phyloP scores from a whole-genome alignment of 2,113 vertebrate genomes.

The Vombatus ursinus region DNA sequence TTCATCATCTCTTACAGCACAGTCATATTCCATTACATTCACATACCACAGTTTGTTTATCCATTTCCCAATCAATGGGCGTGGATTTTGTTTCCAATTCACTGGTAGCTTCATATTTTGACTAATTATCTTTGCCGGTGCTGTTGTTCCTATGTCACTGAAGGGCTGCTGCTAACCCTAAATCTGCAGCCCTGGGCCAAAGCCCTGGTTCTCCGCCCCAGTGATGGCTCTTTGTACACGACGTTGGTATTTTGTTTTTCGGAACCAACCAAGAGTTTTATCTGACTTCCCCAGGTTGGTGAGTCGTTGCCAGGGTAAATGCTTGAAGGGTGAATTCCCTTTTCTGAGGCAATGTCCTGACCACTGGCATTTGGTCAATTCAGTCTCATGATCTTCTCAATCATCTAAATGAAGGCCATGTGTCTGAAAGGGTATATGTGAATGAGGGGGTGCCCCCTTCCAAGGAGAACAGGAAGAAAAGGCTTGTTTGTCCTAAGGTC shows the following conservation, averaged over 20 bases:
- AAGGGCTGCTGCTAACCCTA: not conserved
- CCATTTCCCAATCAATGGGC: not conserved
- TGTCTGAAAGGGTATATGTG: not conserved
- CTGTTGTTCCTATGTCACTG: not conserved
- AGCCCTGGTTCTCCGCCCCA: not conserved
- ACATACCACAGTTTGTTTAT: not conserved
- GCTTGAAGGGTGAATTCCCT: not conserved
- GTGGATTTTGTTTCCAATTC: not conserved
- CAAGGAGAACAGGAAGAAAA: not conserved
- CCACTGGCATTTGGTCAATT: conserved; percentile 27
- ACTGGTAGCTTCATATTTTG: not conserved
- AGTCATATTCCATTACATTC: not conserved
- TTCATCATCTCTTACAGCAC: not conserved
- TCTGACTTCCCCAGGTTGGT: conserved; percentile 36
- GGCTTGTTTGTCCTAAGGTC: not conserved
- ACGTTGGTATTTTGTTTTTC: not conserved
- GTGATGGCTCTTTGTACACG: conserved; percentile 11
- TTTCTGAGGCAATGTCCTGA: not conserved
- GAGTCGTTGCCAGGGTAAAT: conserved; percentile 26
- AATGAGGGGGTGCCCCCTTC: not conserved
- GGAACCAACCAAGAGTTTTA: not conserved
- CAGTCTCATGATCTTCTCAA: not conserved
- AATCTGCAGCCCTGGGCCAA: not conserved
- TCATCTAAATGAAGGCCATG: not conserved
- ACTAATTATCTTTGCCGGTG: not conserved